Percentiles rank a stretch among this genome's conserved stretches.
Evolutionary conservation across 2,797 vertebrate species (phyloP).

Genomic region (Myiothlypis chrysogaster): DNA sequence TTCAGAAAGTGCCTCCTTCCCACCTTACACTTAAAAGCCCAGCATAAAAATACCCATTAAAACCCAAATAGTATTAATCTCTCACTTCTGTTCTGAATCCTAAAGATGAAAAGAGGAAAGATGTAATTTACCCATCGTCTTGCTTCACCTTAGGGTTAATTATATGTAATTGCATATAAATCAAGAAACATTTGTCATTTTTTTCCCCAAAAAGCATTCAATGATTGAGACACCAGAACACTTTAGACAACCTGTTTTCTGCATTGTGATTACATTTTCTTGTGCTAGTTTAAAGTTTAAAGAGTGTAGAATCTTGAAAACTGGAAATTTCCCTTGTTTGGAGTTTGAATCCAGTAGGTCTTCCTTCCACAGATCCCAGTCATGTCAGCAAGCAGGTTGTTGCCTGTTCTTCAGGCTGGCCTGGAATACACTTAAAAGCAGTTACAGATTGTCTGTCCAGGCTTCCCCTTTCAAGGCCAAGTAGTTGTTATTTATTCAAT

Average conservation of each 20-base stretch:
- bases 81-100: background rate
- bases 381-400: background rate
- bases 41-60: background rate
- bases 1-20: background rate
- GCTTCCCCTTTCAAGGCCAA: background rate
- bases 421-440: background rate
- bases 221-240: background rate
- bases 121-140: background rate
- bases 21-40: background rate
- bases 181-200: background rate
- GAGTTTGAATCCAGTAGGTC: background rate
- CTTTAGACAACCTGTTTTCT: background rate
- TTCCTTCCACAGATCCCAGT: background rate
- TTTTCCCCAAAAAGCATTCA: background rate
- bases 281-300: background rate
- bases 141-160: conserved; percentile 15
- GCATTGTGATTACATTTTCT: background rate
- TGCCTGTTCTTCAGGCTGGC: background rate
- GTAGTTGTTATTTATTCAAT: background rate
- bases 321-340: background rate
- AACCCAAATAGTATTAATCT: background rate
- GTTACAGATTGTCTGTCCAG: background rate
- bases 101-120: background rate
- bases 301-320: background rate
- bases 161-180: conserved; percentile 33